Conservation (phyloP, 1,140 invertebrate genomes). For the Drosophila lacteicornis region DNA sequence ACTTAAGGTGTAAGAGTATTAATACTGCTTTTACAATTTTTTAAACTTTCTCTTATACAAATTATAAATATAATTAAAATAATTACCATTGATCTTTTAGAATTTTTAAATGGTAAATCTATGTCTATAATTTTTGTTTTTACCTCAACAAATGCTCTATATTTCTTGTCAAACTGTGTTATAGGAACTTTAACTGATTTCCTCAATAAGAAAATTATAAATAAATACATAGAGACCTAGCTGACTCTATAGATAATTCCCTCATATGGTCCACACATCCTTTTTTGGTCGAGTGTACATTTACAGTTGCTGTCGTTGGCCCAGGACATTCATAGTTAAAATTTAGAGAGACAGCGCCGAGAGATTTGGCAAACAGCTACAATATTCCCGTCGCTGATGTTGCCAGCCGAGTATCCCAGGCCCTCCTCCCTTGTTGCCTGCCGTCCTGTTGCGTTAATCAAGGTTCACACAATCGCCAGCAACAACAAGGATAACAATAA, state of each 20-base stretch:
- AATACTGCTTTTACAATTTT: too few relatives aligned
- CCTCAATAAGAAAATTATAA: too few relatives aligned
- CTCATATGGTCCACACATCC: background rate
- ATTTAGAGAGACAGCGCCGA: conserved; percentile 78
- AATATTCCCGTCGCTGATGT: conserved; percentile 46
- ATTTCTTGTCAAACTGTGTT: background rate
- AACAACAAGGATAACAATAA: conserved; percentile 37
- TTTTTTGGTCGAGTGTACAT: conserved; percentile 20
- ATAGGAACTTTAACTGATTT: background rate
- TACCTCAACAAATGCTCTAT: background rate
- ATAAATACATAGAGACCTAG: too few relatives aligned
- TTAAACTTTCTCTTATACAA: too few relatives aligned
- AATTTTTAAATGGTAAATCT: background rate
- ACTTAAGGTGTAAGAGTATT: too few relatives aligned
- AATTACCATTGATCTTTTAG: background rate
- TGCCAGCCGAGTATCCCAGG: conserved; percentile 11
- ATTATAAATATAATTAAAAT: too few relatives aligned
- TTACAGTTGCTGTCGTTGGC: conserved; percentile 26
- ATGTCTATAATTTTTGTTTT: background rate
- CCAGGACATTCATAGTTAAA: conserved; percentile 81
- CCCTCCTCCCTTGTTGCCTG: background rate
- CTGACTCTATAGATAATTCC: too few relatives aligned
- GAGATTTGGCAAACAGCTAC: conserved; percentile 78
- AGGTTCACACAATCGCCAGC: conserved; percentile 72
- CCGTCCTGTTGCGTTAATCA: conserved; percentile 73